A percentile compares a stretch with the other conserved stretches of the same genome.
Evolutionary conservation across 2,797 vertebrate genomes (phyloP).

Genomic region (Protonibea diacanthus): DNA sequence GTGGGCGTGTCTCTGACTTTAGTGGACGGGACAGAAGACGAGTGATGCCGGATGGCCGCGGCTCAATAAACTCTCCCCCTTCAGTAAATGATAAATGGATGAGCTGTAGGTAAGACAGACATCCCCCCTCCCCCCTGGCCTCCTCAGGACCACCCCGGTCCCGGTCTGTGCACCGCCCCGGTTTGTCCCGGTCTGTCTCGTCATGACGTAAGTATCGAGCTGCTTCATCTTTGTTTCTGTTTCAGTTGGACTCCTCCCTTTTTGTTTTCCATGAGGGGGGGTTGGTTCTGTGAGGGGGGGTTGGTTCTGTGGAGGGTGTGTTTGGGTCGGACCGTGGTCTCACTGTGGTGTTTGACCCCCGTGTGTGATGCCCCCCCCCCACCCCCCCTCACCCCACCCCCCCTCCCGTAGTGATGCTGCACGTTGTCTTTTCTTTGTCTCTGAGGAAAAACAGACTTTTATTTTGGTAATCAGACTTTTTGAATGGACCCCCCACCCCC

Average conservation of each 20-base stretch:
- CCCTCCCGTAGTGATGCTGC: conserved; percentile 75
- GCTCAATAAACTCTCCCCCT: conserved; percentile 54
- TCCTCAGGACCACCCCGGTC: conserved; percentile 73
- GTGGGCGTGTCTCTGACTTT: conserved; percentile 90
- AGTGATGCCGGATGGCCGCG: conserved; percentile 65
- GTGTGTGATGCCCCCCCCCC: conserved; percentile 47
- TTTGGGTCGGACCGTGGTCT: conserved; percentile 88
- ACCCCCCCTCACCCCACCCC: no score
- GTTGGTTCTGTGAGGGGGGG: no score
- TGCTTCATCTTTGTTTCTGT: conserved; percentile 79
- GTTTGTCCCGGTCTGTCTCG: conserved; percentile 76
- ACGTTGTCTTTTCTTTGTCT: conserved; percentile 80
- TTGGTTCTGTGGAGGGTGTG: conserved; percentile 65
- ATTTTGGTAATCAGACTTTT: conserved; percentile 62
- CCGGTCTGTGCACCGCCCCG: conserved; percentile 79
- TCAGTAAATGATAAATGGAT: conserved; percentile 9
- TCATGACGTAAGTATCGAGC: conserved; percentile 98
- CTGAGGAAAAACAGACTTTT: conserved; percentile 59
- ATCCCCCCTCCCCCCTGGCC: conserved; percentile 69
- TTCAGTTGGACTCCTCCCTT: conserved; percentile 76
- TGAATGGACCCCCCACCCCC: background rate
- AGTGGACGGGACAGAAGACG: conserved; percentile 82
- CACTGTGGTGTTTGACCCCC: conserved; percentile 85
- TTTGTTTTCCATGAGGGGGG: conserved; percentile 54
- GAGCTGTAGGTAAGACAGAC: conserved; percentile 77